phyloP scores from a whole-genome alignment of 2,888 invertebrate species.

The Chorisops tibialis region DNA sequence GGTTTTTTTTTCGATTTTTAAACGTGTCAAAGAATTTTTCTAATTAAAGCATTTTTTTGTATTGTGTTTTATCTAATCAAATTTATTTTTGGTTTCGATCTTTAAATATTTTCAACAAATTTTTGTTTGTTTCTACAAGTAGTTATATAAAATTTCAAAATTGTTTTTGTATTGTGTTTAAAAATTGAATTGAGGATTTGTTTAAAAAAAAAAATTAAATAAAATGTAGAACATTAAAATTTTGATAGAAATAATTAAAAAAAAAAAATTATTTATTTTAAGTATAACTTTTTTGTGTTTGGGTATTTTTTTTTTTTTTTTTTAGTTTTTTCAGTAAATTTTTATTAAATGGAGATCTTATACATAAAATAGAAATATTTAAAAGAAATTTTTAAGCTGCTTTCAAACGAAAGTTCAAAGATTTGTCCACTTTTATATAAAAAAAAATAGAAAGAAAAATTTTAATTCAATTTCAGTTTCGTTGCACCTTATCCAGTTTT shows the following conservation, averaged over 20 bases:
- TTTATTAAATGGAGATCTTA: conserved; percentile 11
- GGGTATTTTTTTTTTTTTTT: conserved; percentile 10
- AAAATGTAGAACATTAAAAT: too few species aligned
- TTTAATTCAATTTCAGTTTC: conserved; percentile 1
- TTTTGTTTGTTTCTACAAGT: too few species aligned
- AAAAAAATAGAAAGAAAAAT: conserved; percentile 1
- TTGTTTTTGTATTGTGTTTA: too few species aligned
- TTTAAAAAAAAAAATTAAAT: not conserved
- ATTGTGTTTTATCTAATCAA: conserved; percentile 15
- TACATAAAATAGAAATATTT: conserved; percentile 10
- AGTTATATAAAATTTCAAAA: too few species aligned
- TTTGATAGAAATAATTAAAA: too few species aligned
- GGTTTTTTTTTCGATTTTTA: not conserved
- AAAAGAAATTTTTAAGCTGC: conserved; percentile 10
- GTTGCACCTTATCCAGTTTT: conserved; percentile 14
- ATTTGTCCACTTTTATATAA: conserved; percentile 5
- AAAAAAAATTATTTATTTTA: not conserved
- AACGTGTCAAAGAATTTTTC: conserved; percentile 20
- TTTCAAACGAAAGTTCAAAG: conserved; percentile 6
- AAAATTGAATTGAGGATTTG: not conserved
- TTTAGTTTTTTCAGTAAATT: not conserved
- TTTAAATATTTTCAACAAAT: too few species aligned
- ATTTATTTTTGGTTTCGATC: conserved; percentile 17
- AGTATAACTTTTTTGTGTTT: conserved; percentile 7
- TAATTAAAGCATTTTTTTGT: conserved; percentile 26